Conservation (phyloP, 2,797 vertebrate genomes). For the Nyctibius grandis region DNA sequence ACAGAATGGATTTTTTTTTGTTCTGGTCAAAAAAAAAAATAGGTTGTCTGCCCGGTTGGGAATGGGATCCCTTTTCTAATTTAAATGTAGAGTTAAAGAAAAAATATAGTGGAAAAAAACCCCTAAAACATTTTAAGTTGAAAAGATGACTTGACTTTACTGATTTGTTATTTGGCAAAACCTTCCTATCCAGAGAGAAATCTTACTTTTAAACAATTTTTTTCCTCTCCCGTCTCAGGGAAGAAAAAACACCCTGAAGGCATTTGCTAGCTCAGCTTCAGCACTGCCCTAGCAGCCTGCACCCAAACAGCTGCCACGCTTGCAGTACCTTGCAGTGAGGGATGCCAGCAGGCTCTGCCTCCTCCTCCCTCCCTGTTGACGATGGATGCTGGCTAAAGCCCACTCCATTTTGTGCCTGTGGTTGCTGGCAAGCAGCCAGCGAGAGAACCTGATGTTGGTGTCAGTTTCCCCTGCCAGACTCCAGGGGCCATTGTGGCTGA, state of each 20-base stretch:
- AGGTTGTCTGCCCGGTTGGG: neutral
- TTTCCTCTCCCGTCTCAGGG: neutral
- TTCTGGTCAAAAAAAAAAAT: neutral
- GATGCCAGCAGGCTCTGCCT: neutral
- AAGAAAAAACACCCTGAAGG: neutral
- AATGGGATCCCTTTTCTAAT: neutral
- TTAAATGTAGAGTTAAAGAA: neutral
- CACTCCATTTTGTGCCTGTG: neutral
- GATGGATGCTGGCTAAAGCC: neutral
- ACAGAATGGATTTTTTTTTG: neutral
- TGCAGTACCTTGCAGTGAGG: neutral
- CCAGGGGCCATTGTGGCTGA: neutral
- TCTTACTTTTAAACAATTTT: neutral
- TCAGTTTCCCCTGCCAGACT: neutral
- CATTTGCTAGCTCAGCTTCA: neutral
- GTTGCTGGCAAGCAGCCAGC: neutral
- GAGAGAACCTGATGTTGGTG: neutral
- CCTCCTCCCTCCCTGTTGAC: neutral
- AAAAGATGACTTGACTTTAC: neutral
- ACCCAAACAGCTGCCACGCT: neutral
- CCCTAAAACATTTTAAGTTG: neutral
- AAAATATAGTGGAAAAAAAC: neutral
- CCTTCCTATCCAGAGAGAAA: neutral
- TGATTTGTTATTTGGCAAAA: neutral
- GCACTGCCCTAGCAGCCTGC: neutral